These are phyloP conservation scores for Temnothorax rugatulus DNA, from an alignment of 2,888 invertebrate species.

Conservation along the genomic window DNA sequence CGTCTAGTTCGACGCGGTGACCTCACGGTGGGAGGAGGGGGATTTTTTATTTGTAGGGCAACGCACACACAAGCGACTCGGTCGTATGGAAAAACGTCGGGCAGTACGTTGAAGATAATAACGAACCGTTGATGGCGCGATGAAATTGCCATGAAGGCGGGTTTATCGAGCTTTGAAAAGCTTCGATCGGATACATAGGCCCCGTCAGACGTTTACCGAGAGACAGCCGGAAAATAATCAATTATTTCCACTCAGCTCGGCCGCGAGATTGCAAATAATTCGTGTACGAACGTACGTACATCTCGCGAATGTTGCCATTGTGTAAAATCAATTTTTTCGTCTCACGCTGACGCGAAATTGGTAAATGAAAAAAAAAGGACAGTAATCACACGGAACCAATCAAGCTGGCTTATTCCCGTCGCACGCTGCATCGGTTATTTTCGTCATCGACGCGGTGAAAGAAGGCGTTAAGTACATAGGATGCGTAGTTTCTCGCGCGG, in stretches of 20 bases:
- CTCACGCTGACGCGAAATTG: constrained; percentile 5
- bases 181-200: constrained; percentile 17
- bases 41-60: too few relatives aligned
- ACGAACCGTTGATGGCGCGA: constrained; percentile 26
- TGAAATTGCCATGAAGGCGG: constrained; percentile 30
- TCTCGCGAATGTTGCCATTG: constrained; percentile 4
- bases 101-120: constrained; percentile 20
- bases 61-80: not conserved
- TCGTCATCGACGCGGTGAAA: constrained; percentile 13
- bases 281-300: not conserved
- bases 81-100: constrained; percentile 15
- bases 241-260: constrained; percentile 31
- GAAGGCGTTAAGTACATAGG: constrained; percentile 37
- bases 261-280: constrained; percentile 30
- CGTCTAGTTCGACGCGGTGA: constrained; percentile 46
- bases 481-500: constrained; percentile 30
- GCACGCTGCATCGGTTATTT: not conserved
- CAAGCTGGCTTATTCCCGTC: constrained; percentile 8
- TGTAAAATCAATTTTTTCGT: not conserved
- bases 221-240: constrained; percentile 36
- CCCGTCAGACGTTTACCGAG: constrained; percentile 12
- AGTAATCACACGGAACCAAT: constrained; percentile 5
- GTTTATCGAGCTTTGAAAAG: constrained; percentile 22
- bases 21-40: not conserved
- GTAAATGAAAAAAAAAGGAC: not conserved